These are phyloP conservation scores for Probosciger aterrimus DNA, from an alignment of 2,113 vertebrate species.

Conservation along the genomic window DNA sequence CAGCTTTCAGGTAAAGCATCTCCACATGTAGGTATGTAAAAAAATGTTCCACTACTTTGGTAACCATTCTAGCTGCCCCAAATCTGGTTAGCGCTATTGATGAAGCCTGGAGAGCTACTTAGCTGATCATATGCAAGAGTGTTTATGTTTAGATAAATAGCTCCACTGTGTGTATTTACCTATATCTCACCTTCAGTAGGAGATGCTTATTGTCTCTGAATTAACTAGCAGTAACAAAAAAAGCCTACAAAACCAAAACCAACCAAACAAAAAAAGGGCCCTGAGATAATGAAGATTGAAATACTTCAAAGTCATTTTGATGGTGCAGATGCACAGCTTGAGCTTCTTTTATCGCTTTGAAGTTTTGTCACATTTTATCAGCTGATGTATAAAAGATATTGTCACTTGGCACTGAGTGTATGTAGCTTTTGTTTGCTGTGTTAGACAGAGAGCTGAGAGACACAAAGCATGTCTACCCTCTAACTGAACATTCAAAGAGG, in stretches of 20 bases:
- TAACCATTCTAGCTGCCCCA: background rate
- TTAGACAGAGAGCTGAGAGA: background rate
- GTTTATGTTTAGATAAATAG: background rate
- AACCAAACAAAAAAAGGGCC: background rate
- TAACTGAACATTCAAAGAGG: background rate
- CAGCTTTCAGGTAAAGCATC: background rate
- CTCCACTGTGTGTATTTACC: background rate
- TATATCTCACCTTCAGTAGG: background rate
- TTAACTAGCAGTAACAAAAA: background rate
- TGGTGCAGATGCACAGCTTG: background rate
- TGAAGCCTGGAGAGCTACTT: background rate
- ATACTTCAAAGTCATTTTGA: background rate
- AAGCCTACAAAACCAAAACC: background rate
- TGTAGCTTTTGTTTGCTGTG: background rate
- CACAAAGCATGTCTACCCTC: background rate
- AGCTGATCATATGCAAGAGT: background rate
- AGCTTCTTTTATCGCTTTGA: background rate
- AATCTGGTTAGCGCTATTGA: background rate
- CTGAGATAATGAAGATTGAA: background rate
- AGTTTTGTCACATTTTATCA: background rate
- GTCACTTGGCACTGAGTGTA: background rate
- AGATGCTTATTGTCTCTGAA: background rate
- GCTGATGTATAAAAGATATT: background rate
- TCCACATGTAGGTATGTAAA: background rate
- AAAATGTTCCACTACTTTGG: background rate